Evolutionary conservation across 2,113 vertebrate species (phyloP).

Genomic region (Sinocyclocheilus grahami): DNA sequence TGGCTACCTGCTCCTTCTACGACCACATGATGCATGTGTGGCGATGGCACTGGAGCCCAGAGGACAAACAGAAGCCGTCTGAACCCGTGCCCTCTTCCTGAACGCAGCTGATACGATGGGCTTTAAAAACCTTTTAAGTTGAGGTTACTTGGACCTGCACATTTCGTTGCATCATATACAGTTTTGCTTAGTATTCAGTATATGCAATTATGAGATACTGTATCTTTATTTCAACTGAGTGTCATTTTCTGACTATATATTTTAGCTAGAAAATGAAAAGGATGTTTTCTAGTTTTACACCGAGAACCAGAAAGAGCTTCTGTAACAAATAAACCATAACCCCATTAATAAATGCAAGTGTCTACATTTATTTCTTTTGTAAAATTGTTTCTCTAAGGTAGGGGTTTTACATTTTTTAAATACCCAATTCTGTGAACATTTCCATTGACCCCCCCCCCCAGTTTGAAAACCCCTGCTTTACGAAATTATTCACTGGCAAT

Average conservation of each 20-base stretch:
- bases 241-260: not conserved
- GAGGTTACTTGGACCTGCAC: not conserved
- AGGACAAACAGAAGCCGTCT: conserved; percentile 21
- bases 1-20: conserved; percentile 94
- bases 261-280: not conserved
- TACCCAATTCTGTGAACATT: not conserved
- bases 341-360: not conserved
- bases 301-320: not conserved
- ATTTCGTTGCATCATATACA: not conserved
- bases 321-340: conserved; percentile 13
- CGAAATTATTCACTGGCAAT: not conserved
- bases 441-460: not conserved
- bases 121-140: not conserved
- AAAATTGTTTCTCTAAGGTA: not conserved
- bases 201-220: conserved; percentile 2
- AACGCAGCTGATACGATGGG: not conserved
- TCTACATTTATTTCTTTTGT: not conserved
- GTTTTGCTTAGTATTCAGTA: conserved; percentile 15
- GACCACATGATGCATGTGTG: conserved; percentile 90
- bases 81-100: not conserved
- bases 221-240: not conserved
- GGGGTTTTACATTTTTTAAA: not conserved
- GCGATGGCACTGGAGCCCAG: conserved; percentile 83
- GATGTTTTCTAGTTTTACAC: not conserved
- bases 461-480: not conserved